Evolutionary conservation across 2,113 vertebrate species (phyloP).

Genomic region (Bubo scandiacus): DNA sequence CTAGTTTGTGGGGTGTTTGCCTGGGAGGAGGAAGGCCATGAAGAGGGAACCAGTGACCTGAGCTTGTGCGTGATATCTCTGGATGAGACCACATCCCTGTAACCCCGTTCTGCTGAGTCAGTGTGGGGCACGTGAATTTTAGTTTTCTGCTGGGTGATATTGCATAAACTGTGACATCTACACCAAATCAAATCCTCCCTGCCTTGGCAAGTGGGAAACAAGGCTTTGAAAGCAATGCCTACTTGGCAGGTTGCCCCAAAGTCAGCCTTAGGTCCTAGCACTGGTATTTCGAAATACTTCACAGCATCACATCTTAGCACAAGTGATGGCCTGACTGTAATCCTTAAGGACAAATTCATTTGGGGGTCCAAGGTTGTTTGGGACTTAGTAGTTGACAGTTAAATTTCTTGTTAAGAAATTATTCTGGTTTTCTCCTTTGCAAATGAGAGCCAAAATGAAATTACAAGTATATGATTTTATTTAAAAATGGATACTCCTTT

Average conservation of each 20-base stretch:
- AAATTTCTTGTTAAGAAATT: background rate
- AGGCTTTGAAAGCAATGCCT: background rate
- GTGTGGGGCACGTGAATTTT: background rate
- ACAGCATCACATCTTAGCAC: background rate
- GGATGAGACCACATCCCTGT: background rate
- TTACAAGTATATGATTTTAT: background rate
- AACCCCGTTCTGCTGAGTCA: background rate
- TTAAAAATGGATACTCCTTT: background rate
- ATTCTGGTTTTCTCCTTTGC: background rate
- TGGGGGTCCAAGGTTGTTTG: background rate
- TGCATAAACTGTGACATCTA: constrained; percentile 17
- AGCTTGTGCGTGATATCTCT: background rate
- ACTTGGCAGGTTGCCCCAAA: background rate
- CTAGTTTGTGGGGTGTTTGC: background rate
- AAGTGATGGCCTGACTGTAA: background rate
- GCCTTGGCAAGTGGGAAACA: background rate
- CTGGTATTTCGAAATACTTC: background rate
- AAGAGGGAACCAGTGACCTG: background rate
- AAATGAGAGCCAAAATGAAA: background rate
- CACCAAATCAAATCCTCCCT: background rate
- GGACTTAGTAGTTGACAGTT: background rate
- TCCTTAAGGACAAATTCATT: background rate
- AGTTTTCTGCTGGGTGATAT: background rate
- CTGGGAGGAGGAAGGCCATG: background rate
- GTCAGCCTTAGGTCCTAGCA: background rate